phyloP scores from a whole-genome alignment of 2,888 invertebrate genomes.

The Hirtodrosophila cameraria region DNA sequence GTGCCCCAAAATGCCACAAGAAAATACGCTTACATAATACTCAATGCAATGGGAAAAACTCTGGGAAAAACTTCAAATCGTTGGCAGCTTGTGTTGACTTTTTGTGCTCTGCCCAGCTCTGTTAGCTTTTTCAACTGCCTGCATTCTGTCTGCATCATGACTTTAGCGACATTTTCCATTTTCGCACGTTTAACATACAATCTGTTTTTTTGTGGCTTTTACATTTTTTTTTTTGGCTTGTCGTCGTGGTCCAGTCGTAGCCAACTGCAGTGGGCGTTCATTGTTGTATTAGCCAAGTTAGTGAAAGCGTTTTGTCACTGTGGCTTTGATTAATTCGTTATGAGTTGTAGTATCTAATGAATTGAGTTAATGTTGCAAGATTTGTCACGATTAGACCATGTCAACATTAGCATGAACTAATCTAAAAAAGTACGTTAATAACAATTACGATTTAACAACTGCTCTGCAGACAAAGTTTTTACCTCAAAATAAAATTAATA shows the following conservation, averaged over 20 bases:
- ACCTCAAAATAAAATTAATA: no score
- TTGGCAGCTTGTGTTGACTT: no score
- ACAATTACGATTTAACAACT: no score
- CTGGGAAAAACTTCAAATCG: constrained; percentile 32
- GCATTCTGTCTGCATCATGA: constrained; percentile 36
- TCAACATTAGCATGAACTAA: no score
- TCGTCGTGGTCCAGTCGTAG: constrained; percentile 18
- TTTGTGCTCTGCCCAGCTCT: background rate
- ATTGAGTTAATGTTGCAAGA: constrained; percentile 13
- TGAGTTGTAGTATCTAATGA: constrained; percentile 32
- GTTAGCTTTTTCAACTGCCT: constrained; percentile 7
- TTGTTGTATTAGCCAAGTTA: constrained; percentile 31
- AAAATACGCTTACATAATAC: constrained; percentile 42
- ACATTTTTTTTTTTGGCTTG: constrained; percentile 1
- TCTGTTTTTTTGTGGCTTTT: constrained; percentile 18
- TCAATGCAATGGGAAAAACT: constrained; percentile 18
- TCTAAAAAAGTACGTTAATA: no score
- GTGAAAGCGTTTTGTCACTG: constrained; percentile 56
- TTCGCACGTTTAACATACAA: constrained; percentile 40
- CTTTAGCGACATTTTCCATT: constrained; percentile 50
- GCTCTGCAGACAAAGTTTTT: no score
- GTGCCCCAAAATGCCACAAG: constrained; percentile 20
- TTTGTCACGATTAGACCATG: constrained; percentile 17
- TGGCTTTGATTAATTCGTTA: constrained; percentile 46
- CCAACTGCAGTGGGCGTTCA: constrained; percentile 51